Base-by-base conservation (phyloP, 35 echinoderm and acorn worm species). In the Hemicentrotus pulcherrimus region DNA sequence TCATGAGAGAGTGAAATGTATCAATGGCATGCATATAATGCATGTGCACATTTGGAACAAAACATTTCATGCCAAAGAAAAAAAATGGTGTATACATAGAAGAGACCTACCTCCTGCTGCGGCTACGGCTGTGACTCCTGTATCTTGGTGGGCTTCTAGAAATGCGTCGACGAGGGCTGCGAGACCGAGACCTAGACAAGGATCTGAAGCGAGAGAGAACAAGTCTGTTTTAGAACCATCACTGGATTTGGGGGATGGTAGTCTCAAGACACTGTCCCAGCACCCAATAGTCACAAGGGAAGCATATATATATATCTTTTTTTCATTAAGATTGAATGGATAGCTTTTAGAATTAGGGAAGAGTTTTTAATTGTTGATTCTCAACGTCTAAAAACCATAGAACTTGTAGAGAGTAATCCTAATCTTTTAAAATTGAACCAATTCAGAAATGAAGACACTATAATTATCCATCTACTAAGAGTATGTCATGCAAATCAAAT, bases 21-120 rank as follows among this genome's bases (percentile, higher is more conserved):
- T 50, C 48, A 8, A 50, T 50, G 48, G 12, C 48, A 50, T 13
- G 12, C 7, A 13, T 6, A 50, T 50, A 50, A 50, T 50, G 48
- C 9, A 48, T 48, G 47, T 4, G 47, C 48, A 8, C 12, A 50
- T 50, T 55, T 55, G 50, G 12, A 2, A 78, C 19, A 78, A 78
- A 78, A 78, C 2, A n/a, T 78, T 78, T 28, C 4, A 28, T 78
- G 6, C 19, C 4, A 5, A 28, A n/a, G n/a, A n/a, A 78, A 28
- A 78, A 8, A 78, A 28, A 28, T 70, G 2, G 19, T 5, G 6
- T 78, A 90, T n/a, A n/a, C n/a, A n/a, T 30, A 5, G 32, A 13
- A 41, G 32, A 22, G 88, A 90, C 91, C 24, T 58, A 93, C 91
- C 91, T 93, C 91, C 91, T 93, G 48, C 91, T 93, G 15, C 91